Evolutionary conservation across 2,888 invertebrate genomes (phyloP).

Genomic region (Phania funesta): DNA sequence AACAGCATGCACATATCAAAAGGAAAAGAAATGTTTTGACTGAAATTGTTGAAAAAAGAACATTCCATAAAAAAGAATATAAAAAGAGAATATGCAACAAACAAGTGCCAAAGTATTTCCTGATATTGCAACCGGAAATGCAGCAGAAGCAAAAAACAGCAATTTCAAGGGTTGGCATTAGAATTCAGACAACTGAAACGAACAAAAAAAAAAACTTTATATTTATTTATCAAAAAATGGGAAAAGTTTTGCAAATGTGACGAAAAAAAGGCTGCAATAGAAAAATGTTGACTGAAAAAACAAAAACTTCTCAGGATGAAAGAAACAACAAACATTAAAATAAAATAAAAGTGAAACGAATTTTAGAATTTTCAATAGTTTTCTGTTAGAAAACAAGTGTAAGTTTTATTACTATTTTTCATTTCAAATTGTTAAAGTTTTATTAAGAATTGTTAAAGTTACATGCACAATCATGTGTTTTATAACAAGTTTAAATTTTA

Average conservation of each 20-base stretch:
- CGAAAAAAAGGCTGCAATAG: neutral
- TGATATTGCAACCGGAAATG: conserved; percentile 70
- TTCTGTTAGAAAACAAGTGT: conserved; percentile 27
- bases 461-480: conserved; percentile 19
- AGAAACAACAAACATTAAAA: neutral
- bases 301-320: neutral
- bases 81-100: conserved; percentile 65
- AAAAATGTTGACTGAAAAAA: neutral
- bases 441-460: conserved; percentile 50
- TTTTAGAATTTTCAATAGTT: conserved; percentile 28
- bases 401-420: conserved; percentile 29
- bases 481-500: conserved; percentile 23
- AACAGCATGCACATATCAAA: conserved; percentile 24
- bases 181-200: neutral
- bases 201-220: neutral
- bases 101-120: conserved; percentile 71
- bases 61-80: conserved; percentile 19
- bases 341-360: conserved; percentile 56
- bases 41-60: conserved; percentile 47
- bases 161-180: conserved; percentile 63
- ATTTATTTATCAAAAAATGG: neutral
- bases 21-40: conserved; percentile 16
- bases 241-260: conserved; percentile 4
- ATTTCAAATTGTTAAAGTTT: conserved; percentile 44
- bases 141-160: conserved; percentile 50